Percentiles rank a stretch among this genome's conserved stretches.
Evolutionary conservation across 1,140 invertebrate species (phyloP).

Genomic region (Drosophila pallidifrons): DNA sequence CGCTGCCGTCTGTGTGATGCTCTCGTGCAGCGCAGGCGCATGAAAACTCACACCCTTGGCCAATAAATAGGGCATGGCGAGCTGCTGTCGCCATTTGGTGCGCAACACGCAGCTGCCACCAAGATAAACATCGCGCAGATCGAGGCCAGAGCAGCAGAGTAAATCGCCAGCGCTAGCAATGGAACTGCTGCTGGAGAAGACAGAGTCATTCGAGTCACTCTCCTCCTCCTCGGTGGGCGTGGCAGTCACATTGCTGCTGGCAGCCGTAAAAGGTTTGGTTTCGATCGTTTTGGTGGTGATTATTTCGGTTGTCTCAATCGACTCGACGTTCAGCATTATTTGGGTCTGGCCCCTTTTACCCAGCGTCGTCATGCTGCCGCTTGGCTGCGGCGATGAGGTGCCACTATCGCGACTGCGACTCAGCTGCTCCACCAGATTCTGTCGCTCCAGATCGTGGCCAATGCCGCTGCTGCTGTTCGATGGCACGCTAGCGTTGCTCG

Average conservation of each 20-base stretch:
- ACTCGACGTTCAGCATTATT: conserved; percentile 78
- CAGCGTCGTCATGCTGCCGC: conserved; percentile 39
- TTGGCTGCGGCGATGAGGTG: conserved; percentile 83
- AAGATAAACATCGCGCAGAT: conserved; percentile 86
- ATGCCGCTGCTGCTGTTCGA: conserved; percentile 77
- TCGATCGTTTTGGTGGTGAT: conserved; percentile 79
- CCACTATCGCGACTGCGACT: conserved; percentile 80
- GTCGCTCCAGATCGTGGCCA: conserved; percentile 65
- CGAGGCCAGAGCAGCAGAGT: conserved; percentile 58
- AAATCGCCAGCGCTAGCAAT: conserved; percentile 71
- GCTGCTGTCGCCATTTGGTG: conserved; percentile 94
- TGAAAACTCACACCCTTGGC: conserved; percentile 93
- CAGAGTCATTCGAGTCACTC: conserved; percentile 84
- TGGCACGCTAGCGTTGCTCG: conserved; percentile 82
- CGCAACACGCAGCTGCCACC: conserved; percentile 99
- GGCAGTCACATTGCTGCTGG: conserved; percentile 12
- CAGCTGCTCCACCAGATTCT: conserved; percentile 62
- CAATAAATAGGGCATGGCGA: conserved; percentile 96
- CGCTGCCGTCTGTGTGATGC: conserved; percentile 48
- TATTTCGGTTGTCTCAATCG: conserved; percentile 82
- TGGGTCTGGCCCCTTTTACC: conserved; percentile 66
- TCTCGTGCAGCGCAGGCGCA: conserved; percentile 76
- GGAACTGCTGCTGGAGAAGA: conserved; percentile 83
- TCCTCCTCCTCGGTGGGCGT: conserved; percentile 67
- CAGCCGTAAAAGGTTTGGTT: conserved; percentile 55